Conservation (phyloP, 2,113 vertebrate genomes). For the Hydropotes inermis region DNA sequence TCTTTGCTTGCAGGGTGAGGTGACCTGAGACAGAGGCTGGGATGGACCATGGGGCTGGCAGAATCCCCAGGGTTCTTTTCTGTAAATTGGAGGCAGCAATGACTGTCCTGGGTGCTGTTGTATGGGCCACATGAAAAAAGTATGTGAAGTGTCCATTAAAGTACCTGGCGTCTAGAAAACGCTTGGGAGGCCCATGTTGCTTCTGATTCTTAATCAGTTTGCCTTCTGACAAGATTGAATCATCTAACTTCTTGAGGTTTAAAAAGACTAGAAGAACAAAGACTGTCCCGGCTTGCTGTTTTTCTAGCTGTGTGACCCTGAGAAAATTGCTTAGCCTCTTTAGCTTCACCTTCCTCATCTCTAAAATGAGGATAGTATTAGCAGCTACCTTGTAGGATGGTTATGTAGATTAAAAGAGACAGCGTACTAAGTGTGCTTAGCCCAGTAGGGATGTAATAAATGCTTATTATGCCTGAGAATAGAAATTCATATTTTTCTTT, state of each 20-base stretch:
- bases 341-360: background rate
- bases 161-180: background rate
- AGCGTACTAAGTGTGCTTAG: background rate
- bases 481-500: background rate
- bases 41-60: background rate
- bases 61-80: background rate
- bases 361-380: slow-evolving; percentile 11
- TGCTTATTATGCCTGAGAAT: background rate
- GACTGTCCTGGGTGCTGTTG: background rate
- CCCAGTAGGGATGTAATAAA: background rate
- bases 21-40: background rate
- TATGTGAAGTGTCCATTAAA: background rate
- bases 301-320: slow-evolving; percentile 1
- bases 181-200: background rate
- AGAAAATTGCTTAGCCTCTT: slow-evolving; percentile 19
- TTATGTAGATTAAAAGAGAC: background rate
- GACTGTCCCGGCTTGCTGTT: background rate
- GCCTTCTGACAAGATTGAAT: background rate
- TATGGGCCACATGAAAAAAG: background rate
- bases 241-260: background rate
- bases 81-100: background rate
- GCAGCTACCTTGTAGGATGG: background rate
- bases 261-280: background rate
- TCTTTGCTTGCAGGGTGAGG: background rate
- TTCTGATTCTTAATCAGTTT: background rate